These are phyloP conservation scores for Seriola quinqueradiata DNA, from an alignment of 2,113 vertebrate species.

Conservation along the genomic window DNA sequence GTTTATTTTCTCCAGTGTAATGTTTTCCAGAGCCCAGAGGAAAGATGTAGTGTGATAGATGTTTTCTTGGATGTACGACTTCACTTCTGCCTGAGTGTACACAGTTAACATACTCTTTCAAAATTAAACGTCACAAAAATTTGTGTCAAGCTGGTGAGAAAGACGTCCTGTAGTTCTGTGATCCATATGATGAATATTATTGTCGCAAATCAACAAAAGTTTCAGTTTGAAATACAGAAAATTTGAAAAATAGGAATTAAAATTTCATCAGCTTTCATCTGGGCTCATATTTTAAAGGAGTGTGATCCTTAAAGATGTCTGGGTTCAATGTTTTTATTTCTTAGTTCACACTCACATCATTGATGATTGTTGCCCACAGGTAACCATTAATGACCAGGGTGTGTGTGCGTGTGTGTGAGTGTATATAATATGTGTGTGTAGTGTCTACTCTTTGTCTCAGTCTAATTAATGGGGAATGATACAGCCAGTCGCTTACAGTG, in stretches of 20 bases:
- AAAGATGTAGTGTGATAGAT: constrained; percentile 68
- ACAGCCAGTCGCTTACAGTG: constrained; percentile 77
- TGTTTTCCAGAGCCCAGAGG: constrained; percentile 81
- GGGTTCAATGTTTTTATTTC: constrained; percentile 74
- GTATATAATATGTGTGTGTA: constrained; percentile 40
- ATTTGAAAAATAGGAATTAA: background rate
- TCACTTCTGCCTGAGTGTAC: background rate
- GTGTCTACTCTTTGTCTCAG: constrained; percentile 73
- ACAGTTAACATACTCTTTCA: constrained; percentile 1
- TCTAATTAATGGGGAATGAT: constrained; percentile 91
- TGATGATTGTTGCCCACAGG: constrained; percentile 85
- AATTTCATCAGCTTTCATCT: constrained; percentile 74
- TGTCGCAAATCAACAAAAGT: background rate
- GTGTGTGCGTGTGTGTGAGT: constrained; percentile 62
- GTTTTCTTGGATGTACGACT: background rate
- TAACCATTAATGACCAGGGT: constrained; percentile 85
- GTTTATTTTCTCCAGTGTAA: constrained; percentile 68
- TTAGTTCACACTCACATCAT: constrained; percentile 81
- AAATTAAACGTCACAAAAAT: constrained; percentile 6
- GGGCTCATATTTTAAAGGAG: constrained; percentile 74
- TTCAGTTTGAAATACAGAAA: background rate
- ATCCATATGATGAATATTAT: background rate
- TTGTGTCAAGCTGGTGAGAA: background rate
- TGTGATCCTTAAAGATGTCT: constrained; percentile 66
- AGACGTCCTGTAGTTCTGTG: background rate